Percentiles rank a stretch among this genome's conserved stretches.
These are phyloP conservation scores for Rhysida immarginata DNA, from an alignment of 1,140 invertebrate genomes.

Conservation along the genomic window DNA sequence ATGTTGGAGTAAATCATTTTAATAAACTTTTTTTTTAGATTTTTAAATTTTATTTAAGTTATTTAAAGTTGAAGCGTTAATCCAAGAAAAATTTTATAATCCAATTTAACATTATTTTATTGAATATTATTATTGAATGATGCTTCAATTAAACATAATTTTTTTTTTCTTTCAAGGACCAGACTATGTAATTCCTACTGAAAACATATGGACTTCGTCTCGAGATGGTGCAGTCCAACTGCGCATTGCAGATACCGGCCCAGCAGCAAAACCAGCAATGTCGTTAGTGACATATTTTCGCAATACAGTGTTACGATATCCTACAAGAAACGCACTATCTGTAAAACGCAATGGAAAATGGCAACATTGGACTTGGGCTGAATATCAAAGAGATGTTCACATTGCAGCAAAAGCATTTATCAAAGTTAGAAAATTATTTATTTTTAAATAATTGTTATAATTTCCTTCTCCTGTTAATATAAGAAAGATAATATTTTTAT, in stretches of 20 bases:
- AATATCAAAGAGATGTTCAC: slow-evolving; percentile 56
- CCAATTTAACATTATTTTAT: too few relatives aligned
- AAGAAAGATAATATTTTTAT: too few relatives aligned
- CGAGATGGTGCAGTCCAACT: slow-evolving; percentile 49
- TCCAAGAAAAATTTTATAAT: too few relatives aligned
- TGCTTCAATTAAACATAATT: too few relatives aligned
- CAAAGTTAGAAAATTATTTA: slow-evolving; percentile 52
- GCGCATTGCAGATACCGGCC: slow-evolving; percentile 35
- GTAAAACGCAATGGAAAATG: slow-evolving; percentile 40
- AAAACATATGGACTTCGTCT: slow-evolving; percentile 35
- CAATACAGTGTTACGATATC: slow-evolving; percentile 44
- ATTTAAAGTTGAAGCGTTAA: too few relatives aligned
- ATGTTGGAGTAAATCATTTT: too few relatives aligned
- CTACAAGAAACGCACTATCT: slow-evolving; percentile 49
- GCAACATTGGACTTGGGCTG: slow-evolving; percentile 56
- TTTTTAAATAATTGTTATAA: too few relatives aligned
- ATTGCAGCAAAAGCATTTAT: slow-evolving; percentile 73
- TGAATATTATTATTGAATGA: too few relatives aligned
- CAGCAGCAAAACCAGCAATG: slow-evolving; percentile 41
- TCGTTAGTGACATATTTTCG: slow-evolving; percentile 61
- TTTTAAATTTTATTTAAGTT: too few relatives aligned
- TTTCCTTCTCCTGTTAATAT: too few relatives aligned
- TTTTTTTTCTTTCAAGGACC: too few relatives aligned
- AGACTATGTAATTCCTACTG: slow-evolving; percentile 46
- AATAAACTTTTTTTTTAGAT: too few relatives aligned